Base-by-base conservation (phyloP, 2,797 vertebrate species). In the Channallabes apus region DNA sequence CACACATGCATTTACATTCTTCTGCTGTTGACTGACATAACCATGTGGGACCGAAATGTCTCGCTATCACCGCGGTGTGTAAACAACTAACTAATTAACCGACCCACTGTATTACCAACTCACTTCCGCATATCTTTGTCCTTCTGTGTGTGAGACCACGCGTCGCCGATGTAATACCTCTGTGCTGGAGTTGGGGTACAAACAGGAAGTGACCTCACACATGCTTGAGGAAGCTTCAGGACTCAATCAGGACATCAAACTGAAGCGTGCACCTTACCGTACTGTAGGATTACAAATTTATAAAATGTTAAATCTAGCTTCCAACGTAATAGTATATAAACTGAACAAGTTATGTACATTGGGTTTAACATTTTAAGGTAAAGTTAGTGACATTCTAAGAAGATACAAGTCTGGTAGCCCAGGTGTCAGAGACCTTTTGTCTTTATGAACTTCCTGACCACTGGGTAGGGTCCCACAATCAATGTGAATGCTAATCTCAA, bases 181-280 rank as follows among this genome's bases (percentile, higher is more conserved):
- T 92, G 89, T 89, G 88, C 90, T 94, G 94, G 94, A 91, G 82
- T 46, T 56, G 82, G 29, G 75, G 75, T 91, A 92, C 93, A 93
- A 89, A 73, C 89, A 91, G 89, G 92, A 93, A 89, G 86, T 90
- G 85, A 90, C 83, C 90, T 93, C 93, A 93, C 93, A 94, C 91
- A 91, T 88, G 87, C 89, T 86, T 90, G 90, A 89, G 93, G 91
- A 93, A 94, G 91, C 92, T 94, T 93, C 85, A 87, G 90, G 88
- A 91, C 92, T 91, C 82, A 89, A 92, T 91, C 69, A 93, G 93
- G 93, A 92, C 85, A 90, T 92, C 82, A 92, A 93, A 93, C 93
- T 90, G 92, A 89, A 92, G 93, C 1, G 51, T 15, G 41, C 0
- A 51, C 3, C 7, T 29, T 2, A 54, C 41, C 0, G 6, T 41